Evolutionary conservation across 2,797 vertebrate genomes (phyloP).

Genomic region (Gymnothorax javanicus): DNA sequence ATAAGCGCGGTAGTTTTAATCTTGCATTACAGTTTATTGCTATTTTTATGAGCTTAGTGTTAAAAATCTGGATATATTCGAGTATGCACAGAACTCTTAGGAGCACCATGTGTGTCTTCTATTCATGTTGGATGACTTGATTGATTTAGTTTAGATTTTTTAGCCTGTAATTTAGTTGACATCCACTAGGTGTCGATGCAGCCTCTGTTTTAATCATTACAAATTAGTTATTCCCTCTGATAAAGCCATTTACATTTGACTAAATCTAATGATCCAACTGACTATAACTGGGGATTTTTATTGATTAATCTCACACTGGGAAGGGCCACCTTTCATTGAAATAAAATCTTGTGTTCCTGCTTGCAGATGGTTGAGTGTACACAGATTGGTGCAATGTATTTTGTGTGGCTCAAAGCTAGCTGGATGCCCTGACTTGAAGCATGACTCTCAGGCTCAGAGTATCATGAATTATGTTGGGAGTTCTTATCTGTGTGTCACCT

Average conservation of each 20-base stretch:
- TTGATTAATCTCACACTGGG: background rate
- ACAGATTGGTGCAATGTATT: background rate
- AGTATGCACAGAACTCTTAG: background rate
- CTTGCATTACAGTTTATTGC: background rate
- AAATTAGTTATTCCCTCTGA: background rate
- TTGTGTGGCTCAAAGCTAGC: background rate
- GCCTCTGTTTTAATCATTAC: background rate
- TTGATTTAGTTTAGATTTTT: background rate
- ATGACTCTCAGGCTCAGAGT: background rate
- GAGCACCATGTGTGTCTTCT: background rate
- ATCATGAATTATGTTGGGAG: background rate
- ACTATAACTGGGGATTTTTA: background rate
- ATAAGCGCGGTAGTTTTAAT: background rate
- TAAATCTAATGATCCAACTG: background rate
- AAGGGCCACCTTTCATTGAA: background rate
- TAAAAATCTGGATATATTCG: background rate
- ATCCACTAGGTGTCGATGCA: background rate
- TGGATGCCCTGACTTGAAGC: background rate
- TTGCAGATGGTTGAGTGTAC: background rate
- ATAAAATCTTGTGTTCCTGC: background rate
- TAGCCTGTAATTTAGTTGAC: conserved; percentile 3
- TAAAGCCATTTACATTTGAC: background rate
- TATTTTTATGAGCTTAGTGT: background rate
- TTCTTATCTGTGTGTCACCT: background rate
- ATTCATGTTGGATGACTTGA: background rate